phyloP scores from a whole-genome alignment of 2,113 vertebrate species.

The Silurus glanis region DNA sequence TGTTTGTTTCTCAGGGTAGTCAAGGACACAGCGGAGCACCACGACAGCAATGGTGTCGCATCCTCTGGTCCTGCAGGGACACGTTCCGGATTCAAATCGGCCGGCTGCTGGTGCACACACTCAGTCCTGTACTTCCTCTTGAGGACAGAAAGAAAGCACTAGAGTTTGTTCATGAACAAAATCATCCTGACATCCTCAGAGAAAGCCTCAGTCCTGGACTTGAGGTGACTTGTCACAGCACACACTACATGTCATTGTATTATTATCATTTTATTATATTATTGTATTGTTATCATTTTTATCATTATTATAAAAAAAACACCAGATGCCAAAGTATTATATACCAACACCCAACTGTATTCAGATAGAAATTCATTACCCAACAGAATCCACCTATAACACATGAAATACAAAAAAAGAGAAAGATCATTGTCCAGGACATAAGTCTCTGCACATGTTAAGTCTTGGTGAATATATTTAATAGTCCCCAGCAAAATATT shows the following conservation, averaged over 20 bases:
- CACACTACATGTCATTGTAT: neutral
- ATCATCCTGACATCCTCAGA: slow-evolving; percentile 86
- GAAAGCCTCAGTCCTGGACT: slow-evolving; percentile 86
- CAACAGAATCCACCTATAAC: too few relatives aligned
- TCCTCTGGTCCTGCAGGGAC: slow-evolving; percentile 88
- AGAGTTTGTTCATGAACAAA: slow-evolving; percentile 82
- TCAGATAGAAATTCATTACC: too few relatives aligned
- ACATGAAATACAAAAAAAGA: too few relatives aligned
- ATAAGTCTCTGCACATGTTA: too few relatives aligned
- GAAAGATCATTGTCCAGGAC: too few relatives aligned
- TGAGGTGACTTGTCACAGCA: slow-evolving; percentile 74
- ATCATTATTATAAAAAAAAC: neutral
- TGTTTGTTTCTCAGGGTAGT: slow-evolving; percentile 64
- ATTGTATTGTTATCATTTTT: neutral
- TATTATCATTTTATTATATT: neutral
- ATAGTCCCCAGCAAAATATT: too few relatives aligned
- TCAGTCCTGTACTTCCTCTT: slow-evolving; percentile 78
- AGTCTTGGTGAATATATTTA: too few relatives aligned
- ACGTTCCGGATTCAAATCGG: slow-evolving; percentile 88
- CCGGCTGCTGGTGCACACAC: slow-evolving; percentile 85
- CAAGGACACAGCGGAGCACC: slow-evolving; percentile 73
- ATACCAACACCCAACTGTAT: too few relatives aligned
- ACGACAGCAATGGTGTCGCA: slow-evolving; percentile 86
- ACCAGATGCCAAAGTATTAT: too few relatives aligned
- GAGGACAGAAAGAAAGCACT: slow-evolving; percentile 83